Evolutionary conservation across 2,113 vertebrate species (phyloP).

Genomic region (Benitochromis conjunctus): DNA sequence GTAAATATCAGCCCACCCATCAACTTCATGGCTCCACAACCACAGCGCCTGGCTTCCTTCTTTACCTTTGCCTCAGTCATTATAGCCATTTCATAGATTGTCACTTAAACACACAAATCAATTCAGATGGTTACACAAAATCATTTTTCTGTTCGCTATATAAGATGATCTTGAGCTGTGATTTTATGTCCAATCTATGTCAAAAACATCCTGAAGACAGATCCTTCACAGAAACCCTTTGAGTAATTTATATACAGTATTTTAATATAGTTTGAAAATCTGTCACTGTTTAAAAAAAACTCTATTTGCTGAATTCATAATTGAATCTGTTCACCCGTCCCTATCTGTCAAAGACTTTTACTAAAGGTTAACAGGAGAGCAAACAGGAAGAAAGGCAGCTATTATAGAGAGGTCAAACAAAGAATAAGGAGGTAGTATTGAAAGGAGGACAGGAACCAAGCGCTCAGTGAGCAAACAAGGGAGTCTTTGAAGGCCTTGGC

Average conservation of each 20-base stretch:
- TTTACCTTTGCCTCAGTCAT: not conserved
- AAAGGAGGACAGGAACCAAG: not conserved
- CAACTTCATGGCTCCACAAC: not conserved
- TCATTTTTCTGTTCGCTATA: not conserved
- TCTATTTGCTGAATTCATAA: not conserved
- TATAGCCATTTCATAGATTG: not conserved
- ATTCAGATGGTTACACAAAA: not conserved
- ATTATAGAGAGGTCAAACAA: not conserved
- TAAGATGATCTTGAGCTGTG: fast-evolving
- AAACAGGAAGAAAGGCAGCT: not conserved
- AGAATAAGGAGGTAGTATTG: not conserved
- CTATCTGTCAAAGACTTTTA: not conserved
- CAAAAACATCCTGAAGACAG: not conserved
- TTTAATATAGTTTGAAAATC: not conserved
- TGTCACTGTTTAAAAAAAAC: not conserved
- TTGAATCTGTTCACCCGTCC: not conserved
- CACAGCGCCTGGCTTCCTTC: not conserved
- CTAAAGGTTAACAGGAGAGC: not conserved
- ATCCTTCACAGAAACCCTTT: not conserved
- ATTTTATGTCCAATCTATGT: not conserved
- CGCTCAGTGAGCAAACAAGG: conserved; percentile 10
- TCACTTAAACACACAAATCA: too few species aligned
- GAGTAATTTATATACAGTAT: not conserved
- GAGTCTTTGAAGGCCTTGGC: conserved; percentile 34
- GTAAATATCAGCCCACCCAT: not conserved